phyloP scores from a whole-genome alignment of 1,140 invertebrate species.

The Frieseomelitta varia region DNA sequence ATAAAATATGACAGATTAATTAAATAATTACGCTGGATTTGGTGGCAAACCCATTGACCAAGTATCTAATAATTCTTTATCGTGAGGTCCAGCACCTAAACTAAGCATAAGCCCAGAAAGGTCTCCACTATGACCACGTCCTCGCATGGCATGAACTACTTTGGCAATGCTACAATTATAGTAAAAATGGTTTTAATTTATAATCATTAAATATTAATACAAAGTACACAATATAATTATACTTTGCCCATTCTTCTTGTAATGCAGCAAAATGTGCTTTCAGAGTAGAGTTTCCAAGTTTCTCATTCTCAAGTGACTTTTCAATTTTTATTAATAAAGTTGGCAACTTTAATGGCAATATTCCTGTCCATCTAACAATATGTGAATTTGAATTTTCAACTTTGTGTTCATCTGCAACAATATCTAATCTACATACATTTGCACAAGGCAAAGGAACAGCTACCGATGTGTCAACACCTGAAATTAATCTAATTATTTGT shows the following conservation, averaged over 20 bases:
- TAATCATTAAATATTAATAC: neutral
- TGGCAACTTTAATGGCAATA: slow-evolving; percentile 78
- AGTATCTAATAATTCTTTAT: slow-evolving; percentile 77
- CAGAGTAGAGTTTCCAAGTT: slow-evolving; percentile 76
- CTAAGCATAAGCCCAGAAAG: slow-evolving; percentile 78
- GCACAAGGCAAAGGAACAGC: slow-evolving; percentile 79
- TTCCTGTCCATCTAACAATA: slow-evolving; percentile 77
- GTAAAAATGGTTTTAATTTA: slow-evolving; percentile 36
- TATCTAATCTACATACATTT: slow-evolving; percentile 79
- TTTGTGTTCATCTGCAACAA: slow-evolving; percentile 75
- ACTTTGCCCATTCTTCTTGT: slow-evolving; percentile 81
- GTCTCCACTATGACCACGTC: slow-evolving; percentile 72
- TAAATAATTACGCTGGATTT: slow-evolving; percentile 72
- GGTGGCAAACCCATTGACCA: slow-evolving; percentile 79
- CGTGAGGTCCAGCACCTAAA: slow-evolving; percentile 78
- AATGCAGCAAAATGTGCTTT: slow-evolving; percentile 78
- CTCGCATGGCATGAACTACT: slow-evolving; percentile 77
- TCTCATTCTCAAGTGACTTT: slow-evolving; percentile 80
- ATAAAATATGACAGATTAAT: slow-evolving; percentile 35
- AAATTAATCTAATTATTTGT: slow-evolving; percentile 38
- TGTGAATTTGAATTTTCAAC: slow-evolving; percentile 70
- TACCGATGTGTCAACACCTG: slow-evolving; percentile 78
- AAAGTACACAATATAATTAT: slow-evolving; percentile 33
- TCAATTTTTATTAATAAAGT: slow-evolving; percentile 79
- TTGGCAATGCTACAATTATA: slow-evolving; percentile 76